A percentile compares a stretch with the other conserved stretches of the same genome.
These are phyloP conservation scores for Nymphalis io DNA, from an alignment of 1,140 invertebrate genomes.

Conservation along the genomic window DNA sequence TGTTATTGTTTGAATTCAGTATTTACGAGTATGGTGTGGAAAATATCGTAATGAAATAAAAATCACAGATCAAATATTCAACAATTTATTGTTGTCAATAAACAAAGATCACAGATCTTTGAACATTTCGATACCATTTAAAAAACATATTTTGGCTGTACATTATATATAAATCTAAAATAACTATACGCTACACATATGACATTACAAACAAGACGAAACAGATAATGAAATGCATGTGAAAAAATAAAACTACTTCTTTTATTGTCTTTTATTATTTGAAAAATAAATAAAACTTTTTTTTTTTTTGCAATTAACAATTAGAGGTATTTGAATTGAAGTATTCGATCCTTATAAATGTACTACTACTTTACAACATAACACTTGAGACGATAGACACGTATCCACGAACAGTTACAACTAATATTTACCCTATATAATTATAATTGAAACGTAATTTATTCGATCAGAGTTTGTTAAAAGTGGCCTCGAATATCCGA, in stretches of 20 bases:
- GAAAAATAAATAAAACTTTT: neutral
- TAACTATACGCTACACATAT: constrained; percentile 14
- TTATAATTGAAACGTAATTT: constrained; percentile 43
- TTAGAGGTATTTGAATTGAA: no score
- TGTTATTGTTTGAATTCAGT: neutral
- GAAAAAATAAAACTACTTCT: neutral
- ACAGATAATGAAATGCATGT: neutral
- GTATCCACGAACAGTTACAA: neutral
- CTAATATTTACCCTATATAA: constrained; percentile 24
- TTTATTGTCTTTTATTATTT: constrained; percentile 7
- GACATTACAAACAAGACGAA: neutral
- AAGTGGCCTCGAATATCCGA: constrained; percentile 6
- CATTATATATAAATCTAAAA: constrained; percentile 9
- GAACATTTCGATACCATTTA: constrained; percentile 67
- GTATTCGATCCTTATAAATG: no score
- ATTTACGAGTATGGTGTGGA: no score
- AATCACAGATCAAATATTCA: constrained; percentile 53
- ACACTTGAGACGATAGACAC: neutral
- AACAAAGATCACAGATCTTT: constrained; percentile 76
- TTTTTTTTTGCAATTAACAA: neutral
- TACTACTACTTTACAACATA: no score
- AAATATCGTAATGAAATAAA: constrained; percentile 27
- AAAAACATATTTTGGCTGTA: constrained; percentile 37
- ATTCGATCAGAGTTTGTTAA: constrained; percentile 43
- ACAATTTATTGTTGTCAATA: constrained; percentile 75